Base-by-base conservation (phyloP, 2,113 vertebrate genomes). In the Fregata magnificens region DNA sequence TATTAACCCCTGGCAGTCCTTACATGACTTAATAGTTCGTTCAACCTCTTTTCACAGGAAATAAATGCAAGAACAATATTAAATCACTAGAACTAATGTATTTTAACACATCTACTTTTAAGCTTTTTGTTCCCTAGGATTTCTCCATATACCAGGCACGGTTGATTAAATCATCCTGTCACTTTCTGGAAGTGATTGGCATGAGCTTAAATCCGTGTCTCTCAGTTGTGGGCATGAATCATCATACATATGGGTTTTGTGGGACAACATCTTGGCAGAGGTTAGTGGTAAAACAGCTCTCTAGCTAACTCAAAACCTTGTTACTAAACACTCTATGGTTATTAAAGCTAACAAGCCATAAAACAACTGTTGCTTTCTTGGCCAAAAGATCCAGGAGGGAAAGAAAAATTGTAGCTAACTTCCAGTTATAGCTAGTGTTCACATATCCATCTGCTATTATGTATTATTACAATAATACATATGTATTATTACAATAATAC, bases 1-100 rank as follows among this genome's bases (percentile, higher is more conserved):
- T 90, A 82, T 96, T 96, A 96, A 89, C 90, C 86, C 77, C 32
- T 92, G 81, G 83, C 47, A 95, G 76, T 66, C 87, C 85, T 96
- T 67, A 89, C 14, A 6, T 36, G n/a, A 84, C 36, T 95, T 83
- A 92, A 85, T 62, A 90, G 81, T 61, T 93, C 32, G 59, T 88
- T 53, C 73, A 86, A 40, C n/a, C 11, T 82, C 86, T 69, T 83
- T 92, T 65, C 22, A 10, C 50, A 45, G 71, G 82, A 89, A 94
- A 92, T 69, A 84, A 95, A 82, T 59, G 62, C 38, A 97, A 84
- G 45, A 85, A 45, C 70, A 24, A 32, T 13, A 76, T 65, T 86
- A 80, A 88, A 71, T 70, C 71, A 58, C 58, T 15, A 91, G 70
- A 86, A 59, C 22, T 86, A 74, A 97, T 84, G 44, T 65, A 76